Base-by-base conservation (phyloP, 2,888 invertebrate genomes). In the Tinea semifulvella region DNA sequence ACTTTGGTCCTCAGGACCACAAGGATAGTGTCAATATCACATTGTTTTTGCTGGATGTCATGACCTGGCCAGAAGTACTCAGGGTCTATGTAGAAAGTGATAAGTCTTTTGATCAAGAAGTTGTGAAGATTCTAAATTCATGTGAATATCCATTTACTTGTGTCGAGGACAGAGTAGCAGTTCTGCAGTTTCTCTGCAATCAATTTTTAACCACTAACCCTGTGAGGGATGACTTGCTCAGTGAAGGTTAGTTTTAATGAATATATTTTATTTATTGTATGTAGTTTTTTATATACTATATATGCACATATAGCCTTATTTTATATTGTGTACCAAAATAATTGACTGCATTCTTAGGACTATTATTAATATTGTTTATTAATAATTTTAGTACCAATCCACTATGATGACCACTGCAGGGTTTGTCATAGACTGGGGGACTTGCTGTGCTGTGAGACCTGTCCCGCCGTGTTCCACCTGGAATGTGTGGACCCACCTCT, bases 381-480 rank as follows among this genome's bases (percentile, higher is more conserved):
- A 31, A 31, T 13, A 13, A 11, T 48, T 52, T 13, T 69, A 82
- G 90, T 87, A 61, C 91, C 92, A 56, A 92, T 94, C 73, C 91
- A 91, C 64, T 94, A 95, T 70, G 95, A 95, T 69, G 95, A 96
- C 70, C 94, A 95, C 67, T 96, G 96, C 61, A 84, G 95, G 50
- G 90, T 92, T 18, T 96, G 96, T 61, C 95, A 96, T 69, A 88
- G 94, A 48, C 79, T 95, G 46, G 99, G 98, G 18, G 97, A 98
- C 68, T 82, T 99, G 42, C 75, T 99, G 8, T 98, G 98, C 65
- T 99, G 99, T 74, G 98, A 98, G 76, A 95, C 95, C 2, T 99
- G 99, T 63, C 96, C 98, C 14, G 98, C 98, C 19, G 97, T 98
- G 16, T 99, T 95, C 71, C 99, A 99, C 71, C 82, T 98, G 62